Conservation (phyloP, 2,888 invertebrate species). For the Tetragnatha montana region DNA sequence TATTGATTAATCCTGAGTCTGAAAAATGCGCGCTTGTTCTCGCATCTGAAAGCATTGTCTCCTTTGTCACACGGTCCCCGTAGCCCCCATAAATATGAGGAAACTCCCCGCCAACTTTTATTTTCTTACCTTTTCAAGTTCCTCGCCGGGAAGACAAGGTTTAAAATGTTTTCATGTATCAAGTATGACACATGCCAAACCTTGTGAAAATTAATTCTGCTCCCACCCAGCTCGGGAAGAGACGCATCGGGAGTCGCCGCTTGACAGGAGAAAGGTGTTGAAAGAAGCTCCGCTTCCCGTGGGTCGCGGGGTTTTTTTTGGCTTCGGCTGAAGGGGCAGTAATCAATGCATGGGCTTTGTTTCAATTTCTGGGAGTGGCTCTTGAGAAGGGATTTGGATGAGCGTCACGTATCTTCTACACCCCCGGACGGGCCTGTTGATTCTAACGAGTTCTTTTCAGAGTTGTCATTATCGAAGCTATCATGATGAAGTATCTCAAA, state of each 20-base stretch:
- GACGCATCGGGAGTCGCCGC: slow-evolving; percentile 29
- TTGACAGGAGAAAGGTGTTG: slow-evolving; percentile 41
- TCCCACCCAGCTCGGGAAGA: slow-evolving; percentile 11
- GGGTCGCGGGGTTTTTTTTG: not conserved
- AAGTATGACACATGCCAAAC: slow-evolving; percentile 68
- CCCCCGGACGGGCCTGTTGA: no score
- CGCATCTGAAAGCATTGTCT: slow-evolving; percentile 47
- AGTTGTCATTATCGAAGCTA: no score
- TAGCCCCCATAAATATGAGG: slow-evolving; percentile 45
- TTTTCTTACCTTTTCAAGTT: slow-evolving; percentile 52
- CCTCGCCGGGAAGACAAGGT: slow-evolving; percentile 46
- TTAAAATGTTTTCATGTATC: slow-evolving; percentile 66
- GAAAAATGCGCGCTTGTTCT: slow-evolving; percentile 47
- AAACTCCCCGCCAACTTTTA: slow-evolving; percentile 60
- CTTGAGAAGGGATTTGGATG: no score
- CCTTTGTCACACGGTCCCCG: slow-evolving; percentile 37
- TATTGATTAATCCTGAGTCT: slow-evolving; percentile 49
- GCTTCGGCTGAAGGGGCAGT: no score
- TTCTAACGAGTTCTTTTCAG: no score
- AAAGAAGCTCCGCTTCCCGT: slow-evolving; percentile 33
- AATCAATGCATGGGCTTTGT: no score
- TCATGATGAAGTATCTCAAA: no score
- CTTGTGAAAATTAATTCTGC: slow-evolving; percentile 64
- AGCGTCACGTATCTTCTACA: no score
- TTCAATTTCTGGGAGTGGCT: no score